Percentiles rank a stretch among this genome's conserved stretches.
phyloP scores from a whole-genome alignment of 2,113 vertebrate species.

The Channa maculata region DNA sequence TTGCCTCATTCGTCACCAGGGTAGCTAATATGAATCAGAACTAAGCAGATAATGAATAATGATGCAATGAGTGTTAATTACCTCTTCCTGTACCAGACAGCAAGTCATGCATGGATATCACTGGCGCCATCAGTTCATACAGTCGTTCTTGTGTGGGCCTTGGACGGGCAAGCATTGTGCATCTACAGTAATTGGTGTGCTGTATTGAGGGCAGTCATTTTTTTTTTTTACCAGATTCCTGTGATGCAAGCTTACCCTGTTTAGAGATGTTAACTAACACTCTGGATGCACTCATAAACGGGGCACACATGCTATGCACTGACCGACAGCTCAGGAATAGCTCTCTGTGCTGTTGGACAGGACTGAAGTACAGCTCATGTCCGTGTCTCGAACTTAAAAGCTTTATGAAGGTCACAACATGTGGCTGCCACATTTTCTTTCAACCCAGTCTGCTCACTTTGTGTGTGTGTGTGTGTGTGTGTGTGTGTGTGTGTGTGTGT shows the following conservation, averaged over 20 bases:
- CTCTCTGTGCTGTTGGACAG: slow-evolving; percentile 22
- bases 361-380: slow-evolving; percentile 38
- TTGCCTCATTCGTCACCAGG: slow-evolving; percentile 33
- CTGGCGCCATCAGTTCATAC: slow-evolving; percentile 47
- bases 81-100: slow-evolving; percentile 45
- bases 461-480: not conserved
- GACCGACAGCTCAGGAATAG: slow-evolving; percentile 44
- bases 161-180: slow-evolving; percentile 32
- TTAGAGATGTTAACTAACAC: slow-evolving; percentile 27
- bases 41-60: slow-evolving; percentile 38
- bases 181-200: slow-evolving; percentile 44
- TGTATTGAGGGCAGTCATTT: slow-evolving; percentile 54
- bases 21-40: slow-evolving; percentile 47
- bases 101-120: slow-evolving; percentile 55
- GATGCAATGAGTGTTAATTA: slow-evolving; percentile 60
- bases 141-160: slow-evolving; percentile 54
- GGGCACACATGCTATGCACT: slow-evolving; percentile 11
- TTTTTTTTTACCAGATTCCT: slow-evolving; percentile 35
- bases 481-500: no score
- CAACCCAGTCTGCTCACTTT: slow-evolving; percentile 11
- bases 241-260: slow-evolving; percentile 22
- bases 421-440: slow-evolving; percentile 65
- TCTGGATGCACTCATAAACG: not conserved
- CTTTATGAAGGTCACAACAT: slow-evolving; percentile 57
- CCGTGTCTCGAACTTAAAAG: slow-evolving; percentile 62